Conservation (phyloP, 2,113 vertebrate species). For the Syrrhaptes paradoxus region DNA sequence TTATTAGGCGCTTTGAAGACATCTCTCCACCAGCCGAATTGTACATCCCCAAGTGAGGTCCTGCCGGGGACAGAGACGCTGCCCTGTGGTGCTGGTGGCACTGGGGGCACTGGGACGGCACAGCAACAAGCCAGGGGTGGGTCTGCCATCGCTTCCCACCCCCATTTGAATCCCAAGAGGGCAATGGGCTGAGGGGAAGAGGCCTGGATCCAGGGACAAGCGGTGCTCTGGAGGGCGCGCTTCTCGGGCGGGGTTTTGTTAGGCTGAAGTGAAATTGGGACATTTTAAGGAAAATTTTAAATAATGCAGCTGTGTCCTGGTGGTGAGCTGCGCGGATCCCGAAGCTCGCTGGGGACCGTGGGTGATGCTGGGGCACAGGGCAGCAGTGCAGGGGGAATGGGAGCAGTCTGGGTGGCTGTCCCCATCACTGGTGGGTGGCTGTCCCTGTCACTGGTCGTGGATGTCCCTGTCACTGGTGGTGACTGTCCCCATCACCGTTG, state of each 20-base stretch:
- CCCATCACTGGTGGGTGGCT: no score
- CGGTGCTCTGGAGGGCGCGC: accelerated
- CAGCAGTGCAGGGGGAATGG: accelerated
- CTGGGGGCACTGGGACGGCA: neutral
- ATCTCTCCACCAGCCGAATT: neutral
- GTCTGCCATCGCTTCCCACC: accelerated
- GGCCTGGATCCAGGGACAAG: neutral
- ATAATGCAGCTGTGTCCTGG: accelerated
- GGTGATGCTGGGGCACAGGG: neutral
- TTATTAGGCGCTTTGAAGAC: neutral
- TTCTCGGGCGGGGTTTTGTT: accelerated
- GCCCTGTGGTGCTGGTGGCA: neutral
- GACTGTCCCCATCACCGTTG: no score
- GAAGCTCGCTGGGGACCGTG: neutral
- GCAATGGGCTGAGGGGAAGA: neutral
- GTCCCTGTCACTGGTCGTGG: no score
- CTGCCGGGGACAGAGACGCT: neutral
- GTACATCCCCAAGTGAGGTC: neutral
- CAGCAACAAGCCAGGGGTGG: neutral
- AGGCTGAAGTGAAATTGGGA: neutral
- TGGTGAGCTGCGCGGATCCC: neutral
- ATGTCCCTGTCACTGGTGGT: no score
- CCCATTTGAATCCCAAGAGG: neutral
- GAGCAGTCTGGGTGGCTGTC: neutral
- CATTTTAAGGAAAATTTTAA: neutral